Base-by-base conservation (phyloP, 2,113 vertebrate species). In the Hirundichthys speculiger region DNA sequence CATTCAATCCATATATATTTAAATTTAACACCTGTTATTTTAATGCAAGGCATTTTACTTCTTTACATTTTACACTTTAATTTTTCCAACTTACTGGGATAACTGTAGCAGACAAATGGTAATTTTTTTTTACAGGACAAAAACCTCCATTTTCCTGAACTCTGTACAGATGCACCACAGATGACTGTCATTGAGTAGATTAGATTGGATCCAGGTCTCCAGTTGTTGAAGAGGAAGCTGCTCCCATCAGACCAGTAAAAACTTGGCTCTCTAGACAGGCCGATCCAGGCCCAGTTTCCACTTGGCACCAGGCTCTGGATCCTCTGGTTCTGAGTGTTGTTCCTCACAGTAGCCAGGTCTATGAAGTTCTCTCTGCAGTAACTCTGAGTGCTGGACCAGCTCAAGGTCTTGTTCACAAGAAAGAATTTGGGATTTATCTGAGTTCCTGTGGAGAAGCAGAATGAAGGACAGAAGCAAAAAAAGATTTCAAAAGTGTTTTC, bases 381-480 rank as follows among this genome's bases (percentile, higher is more conserved):
- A 2, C 0, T 45, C 49, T 45, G 62, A 61, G 67, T 61, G 10
- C 1, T 1, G 8, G 11, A 6, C 61, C 67, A 77, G 6, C 0
- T 16, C 49, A 13, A 39, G 0, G 0, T 0, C 3, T 1, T 0
- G 10, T 0, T 8, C n/a, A 71, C 50, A 10, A 3, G 0, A 24
- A 70, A n/a, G 50, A 50, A 77, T 20, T 54, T 1, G 2, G n/a
- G 42, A 19, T 0, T 34, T 4, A 8, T 1, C n/a, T 45, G 42
- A 9, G 42, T 30, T 18, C 18, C 27, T 10, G 22, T 25, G 2
- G 7, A 24, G 4, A 22, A 25, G 19, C n/a, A 21, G 2, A 7
- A 12, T 10, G 18, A 2, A 20, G n/a, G 9, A 20, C 2, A n/a
- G 18, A 2, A 1, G 45, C n/a, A 8, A 8, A 4, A 27, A 27